Evolutionary conservation across 2,113 vertebrate species (phyloP), one percentile per base, ranked within the genome.

Genomic region (Cyprinodon tularosa): DNA sequence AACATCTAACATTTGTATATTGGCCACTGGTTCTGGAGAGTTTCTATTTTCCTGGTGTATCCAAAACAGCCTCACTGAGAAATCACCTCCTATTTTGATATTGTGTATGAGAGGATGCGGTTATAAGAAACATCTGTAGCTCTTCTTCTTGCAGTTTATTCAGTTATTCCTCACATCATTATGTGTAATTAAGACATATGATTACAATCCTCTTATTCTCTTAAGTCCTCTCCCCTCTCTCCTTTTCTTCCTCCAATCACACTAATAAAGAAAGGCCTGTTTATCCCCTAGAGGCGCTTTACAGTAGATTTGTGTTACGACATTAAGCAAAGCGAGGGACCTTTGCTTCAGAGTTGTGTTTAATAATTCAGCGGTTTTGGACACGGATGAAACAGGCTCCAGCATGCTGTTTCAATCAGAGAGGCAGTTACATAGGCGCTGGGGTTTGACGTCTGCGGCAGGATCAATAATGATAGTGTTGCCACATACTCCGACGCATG

Each of bases 391-490:
- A 92, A 91, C 84, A 12, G 80, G 44, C 84, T 69, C 47, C 69
- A 60, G 83, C 92, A 92, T 90, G 91, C 89, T 93, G 92, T 93
- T 94, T 93, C 66, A 92, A 94, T 94, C 91, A 93, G 84, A 76
- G 67, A 73, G 50, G 86, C 85, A 89, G 89, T 90, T 82, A 85
- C 91, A 89, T 77, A 73, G 84, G 84, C 85, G 87, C 89, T 90
- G 72, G 77, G 87, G 83, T 88, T 86, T 91, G 85, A 92, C 84
- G 86, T 90, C 88, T 85, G 85, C 45, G 84, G 87, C 77, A n/a
- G 73, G 84, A 92, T 93, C 92, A 92, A 92, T 94, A 92, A 90
- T 83, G 89, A 84, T 80, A 81, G 84, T 37, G 38, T 74, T 80
- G 89, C 81, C 80, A 77, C 88, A 87, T 84, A 84, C 83, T 87